Conservation (phyloP, 2,113 vertebrate genomes). For the Perognathus longimembris region DNA sequence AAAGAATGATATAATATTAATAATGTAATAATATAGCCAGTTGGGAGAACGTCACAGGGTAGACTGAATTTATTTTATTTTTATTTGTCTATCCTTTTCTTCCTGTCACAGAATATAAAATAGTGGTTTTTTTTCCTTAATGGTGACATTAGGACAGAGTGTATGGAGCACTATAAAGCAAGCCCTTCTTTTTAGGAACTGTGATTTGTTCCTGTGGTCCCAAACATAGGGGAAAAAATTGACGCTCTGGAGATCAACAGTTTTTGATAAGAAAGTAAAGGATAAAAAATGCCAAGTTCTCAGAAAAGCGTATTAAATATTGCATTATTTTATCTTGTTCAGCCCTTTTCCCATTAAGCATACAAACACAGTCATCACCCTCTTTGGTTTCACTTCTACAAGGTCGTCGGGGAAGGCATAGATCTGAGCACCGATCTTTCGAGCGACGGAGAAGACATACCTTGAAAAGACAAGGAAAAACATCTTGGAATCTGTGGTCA, state of each 20-base stretch:
- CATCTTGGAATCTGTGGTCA: constrained; percentile 47
- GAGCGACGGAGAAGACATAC: constrained; percentile 96
- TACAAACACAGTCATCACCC: constrained; percentile 98
- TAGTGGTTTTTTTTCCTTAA: background rate
- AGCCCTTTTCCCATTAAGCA: constrained; percentile 95
- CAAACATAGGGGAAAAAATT: too few species aligned
- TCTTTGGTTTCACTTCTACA: constrained; percentile 98
- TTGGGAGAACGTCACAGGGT: background rate
- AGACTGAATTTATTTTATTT: too few species aligned
- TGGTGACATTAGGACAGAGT: background rate
- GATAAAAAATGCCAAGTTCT: background rate
- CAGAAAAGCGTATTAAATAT: constrained; percentile 73
- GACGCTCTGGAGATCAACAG: too few species aligned
- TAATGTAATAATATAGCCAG: too few species aligned
- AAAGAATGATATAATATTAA: background rate
- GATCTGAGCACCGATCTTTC: constrained; percentile 97
- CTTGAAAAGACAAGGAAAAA: constrained; percentile 85
- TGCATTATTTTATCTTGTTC: constrained; percentile 90
- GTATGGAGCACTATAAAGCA: too few species aligned
- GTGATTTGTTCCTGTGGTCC: too few species aligned
- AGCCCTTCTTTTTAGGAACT: too few species aligned
- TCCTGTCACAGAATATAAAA: background rate
- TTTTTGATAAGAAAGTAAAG: constrained; percentile 24
- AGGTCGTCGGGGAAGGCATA: constrained; percentile 95
- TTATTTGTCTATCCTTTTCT: too few species aligned